Evolutionary conservation across 2,888 invertebrate species (phyloP).

Genomic region (Zootermopsis nevadensis): DNA sequence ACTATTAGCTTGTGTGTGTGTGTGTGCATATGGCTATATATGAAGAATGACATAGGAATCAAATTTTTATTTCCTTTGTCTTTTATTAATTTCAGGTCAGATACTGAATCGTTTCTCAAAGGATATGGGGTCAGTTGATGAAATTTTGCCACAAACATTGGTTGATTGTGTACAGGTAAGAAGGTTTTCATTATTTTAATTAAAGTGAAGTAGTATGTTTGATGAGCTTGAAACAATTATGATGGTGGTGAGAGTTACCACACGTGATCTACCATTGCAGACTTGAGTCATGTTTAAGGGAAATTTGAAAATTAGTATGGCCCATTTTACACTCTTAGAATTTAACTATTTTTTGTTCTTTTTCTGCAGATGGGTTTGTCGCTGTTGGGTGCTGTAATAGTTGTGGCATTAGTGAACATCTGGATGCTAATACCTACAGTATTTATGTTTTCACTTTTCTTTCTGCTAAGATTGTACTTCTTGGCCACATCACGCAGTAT

Average conservation of each 20-base stretch:
- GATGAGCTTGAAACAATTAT: too few relatives aligned
- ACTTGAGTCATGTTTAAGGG: neutral
- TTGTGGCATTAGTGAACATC: constrained; percentile 78
- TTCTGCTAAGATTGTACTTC: constrained; percentile 80
- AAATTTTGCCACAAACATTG: constrained; percentile 57
- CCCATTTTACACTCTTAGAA: too few relatives aligned
- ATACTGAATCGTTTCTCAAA: constrained; percentile 67
- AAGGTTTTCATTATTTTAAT: neutral
- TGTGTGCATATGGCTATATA: neutral
- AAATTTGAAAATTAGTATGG: too few relatives aligned
- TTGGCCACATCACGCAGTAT: constrained; percentile 69
- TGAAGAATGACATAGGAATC: neutral
- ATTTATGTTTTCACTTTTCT: constrained; percentile 78
- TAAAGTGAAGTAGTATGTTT: too few relatives aligned
- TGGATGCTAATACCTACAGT: constrained; percentile 78
- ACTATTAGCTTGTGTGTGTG: neutral
- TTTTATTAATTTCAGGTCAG: constrained; percentile 64
- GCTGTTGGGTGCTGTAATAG: constrained; percentile 60
- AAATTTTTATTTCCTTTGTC: neutral
- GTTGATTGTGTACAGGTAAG: constrained; percentile 56
- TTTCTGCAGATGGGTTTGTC: constrained; percentile 51
- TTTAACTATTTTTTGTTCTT: neutral
- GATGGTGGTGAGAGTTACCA: too few relatives aligned
- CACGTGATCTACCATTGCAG: neutral
- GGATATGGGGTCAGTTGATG: constrained; percentile 65